Evolutionary conservation across 2,797 vertebrate genomes (phyloP), one percentile per base, ranked within the genome.

Genomic region (Anas bernieri): DNA sequence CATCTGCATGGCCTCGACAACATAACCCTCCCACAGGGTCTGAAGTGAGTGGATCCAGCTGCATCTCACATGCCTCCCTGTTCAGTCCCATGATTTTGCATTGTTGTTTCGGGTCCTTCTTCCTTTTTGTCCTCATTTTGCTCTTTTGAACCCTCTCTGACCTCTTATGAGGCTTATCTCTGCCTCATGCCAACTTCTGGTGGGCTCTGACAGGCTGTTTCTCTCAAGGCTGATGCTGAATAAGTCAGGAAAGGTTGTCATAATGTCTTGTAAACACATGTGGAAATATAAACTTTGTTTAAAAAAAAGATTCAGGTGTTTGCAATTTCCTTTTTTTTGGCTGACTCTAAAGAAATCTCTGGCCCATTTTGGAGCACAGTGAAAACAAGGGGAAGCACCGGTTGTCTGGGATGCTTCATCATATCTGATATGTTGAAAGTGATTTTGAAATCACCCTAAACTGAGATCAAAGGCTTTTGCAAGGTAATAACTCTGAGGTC

Each of bases 71-170:
- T 35, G 72, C 39, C 41, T 85, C 13, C 9, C 82, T 81, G 46
- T 46, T 91, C 74, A 23, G 54, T 3, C 54, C 78, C 37, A 23
- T 26, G 11, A 59, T 73, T 92, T 92, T 83, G 41, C 35, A 8
- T 22, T 59, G 75, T 73, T 52, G 18, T 39, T 28, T 59, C 25
- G 45, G 23, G 8, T 62, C 13, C 48, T 70, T 46, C 85, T 82
- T 83, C 86, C 48, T 30, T 73, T 80, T 86, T 86, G 84, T 92
- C 85, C 83, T 67, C 0, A 0, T 84, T 83, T 91, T 86, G 35
- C 74, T 93, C 79, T 23, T 87, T 7, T 73, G 69, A 93, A 96
- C 93, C 81, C 52, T 22, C 64, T 31, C 41, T 43, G 58, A 92
- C 89, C 82, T 68, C 84, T 72, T 39, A 20, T 0, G 1, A 64